phyloP scores from a whole-genome alignment of 2,888 invertebrate genomes.

The Amorpha juglandis region DNA sequence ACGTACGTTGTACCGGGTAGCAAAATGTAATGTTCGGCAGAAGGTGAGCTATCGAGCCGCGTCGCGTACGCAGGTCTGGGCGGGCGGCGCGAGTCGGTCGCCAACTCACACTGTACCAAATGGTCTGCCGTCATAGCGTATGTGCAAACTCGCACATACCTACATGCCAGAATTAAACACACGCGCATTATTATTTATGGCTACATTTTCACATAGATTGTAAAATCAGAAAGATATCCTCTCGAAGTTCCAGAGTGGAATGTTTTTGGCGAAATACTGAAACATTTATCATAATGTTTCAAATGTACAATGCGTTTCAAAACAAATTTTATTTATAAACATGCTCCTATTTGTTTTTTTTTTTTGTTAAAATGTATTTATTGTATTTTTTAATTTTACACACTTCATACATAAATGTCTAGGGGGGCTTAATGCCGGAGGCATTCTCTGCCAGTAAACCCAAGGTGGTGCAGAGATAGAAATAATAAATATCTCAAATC shows the following conservation, averaged over 20 bases:
- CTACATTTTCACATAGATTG: slow-evolving; percentile 64
- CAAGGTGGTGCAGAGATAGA: too few relatives aligned
- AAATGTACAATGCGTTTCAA: slow-evolving; percentile 7
- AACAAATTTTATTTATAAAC: not conserved
- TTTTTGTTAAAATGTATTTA: not conserved
- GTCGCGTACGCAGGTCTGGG: slow-evolving; percentile 38
- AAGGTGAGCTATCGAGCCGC: slow-evolving; percentile 29
- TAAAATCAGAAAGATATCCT: slow-evolving; percentile 60
- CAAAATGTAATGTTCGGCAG: not conserved
- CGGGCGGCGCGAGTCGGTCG: slow-evolving; percentile 41
- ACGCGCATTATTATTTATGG: slow-evolving; percentile 76
- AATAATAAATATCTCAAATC: too few relatives aligned
- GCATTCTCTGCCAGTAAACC: too few relatives aligned
- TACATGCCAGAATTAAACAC: slow-evolving; percentile 54
- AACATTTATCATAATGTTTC: slow-evolving; percentile 30
- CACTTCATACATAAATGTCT: too few relatives aligned
- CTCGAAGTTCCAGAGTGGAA: slow-evolving; percentile 50
- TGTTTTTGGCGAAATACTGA: slow-evolving; percentile 56
- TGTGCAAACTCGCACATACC: slow-evolving; percentile 39
- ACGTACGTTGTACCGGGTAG: slow-evolving; percentile 11
- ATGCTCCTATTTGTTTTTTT: not conserved
- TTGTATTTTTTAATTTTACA: too few relatives aligned
- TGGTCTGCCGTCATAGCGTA: slow-evolving; percentile 40
- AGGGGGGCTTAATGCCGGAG: too few relatives aligned
- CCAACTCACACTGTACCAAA: slow-evolving; percentile 38